Evolutionary conservation across 2,888 invertebrate species (phyloP).

Genomic region (Heteropelma amictum): DNA sequence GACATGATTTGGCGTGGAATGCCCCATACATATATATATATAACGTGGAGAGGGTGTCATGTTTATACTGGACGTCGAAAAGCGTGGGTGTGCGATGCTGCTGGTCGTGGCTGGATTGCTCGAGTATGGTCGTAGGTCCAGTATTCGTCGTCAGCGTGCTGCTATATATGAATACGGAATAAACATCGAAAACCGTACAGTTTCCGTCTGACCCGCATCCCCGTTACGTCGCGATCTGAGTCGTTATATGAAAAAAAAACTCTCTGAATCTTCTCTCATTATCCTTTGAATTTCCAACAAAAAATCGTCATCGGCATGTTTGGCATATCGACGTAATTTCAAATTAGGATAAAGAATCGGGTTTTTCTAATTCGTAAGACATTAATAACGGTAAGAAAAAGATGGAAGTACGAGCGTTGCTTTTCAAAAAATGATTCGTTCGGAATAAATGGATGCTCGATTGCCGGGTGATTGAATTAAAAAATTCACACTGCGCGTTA

Average conservation of each 20-base stretch:
- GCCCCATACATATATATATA: not conserved
- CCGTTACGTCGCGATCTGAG: conserved; percentile 51
- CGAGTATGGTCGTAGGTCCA: conserved; percentile 43
- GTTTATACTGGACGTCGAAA: conserved; percentile 55
- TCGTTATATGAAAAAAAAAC: not conserved
- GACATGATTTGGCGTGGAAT: no score
- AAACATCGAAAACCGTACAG: conserved; percentile 57
- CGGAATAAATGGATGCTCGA: no score
- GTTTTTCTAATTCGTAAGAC: no score
- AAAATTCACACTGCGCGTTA: no score
- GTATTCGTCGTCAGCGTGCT: conserved; percentile 16
- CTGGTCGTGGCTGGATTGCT: conserved; percentile 23
- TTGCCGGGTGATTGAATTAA: no score
- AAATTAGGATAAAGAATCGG: no score
- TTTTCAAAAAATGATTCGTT: no score
- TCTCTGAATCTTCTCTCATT: no score
- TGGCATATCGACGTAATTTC: no score
- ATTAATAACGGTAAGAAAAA: no score
- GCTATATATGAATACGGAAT: conserved; percentile 34
- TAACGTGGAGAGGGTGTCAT: conserved; percentile 56
- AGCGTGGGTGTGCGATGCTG: conserved; percentile 63
- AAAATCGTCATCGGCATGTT: not conserved
- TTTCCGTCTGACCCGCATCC: conserved; percentile 64
- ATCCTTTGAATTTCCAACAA: no score
- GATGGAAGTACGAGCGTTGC: no score